Evolutionary conservation across 35 echinoderm and acorn worm genomes (phyloP), one percentile per base, ranked within the genome.

Genomic region (Anneissia japonica): DNA sequence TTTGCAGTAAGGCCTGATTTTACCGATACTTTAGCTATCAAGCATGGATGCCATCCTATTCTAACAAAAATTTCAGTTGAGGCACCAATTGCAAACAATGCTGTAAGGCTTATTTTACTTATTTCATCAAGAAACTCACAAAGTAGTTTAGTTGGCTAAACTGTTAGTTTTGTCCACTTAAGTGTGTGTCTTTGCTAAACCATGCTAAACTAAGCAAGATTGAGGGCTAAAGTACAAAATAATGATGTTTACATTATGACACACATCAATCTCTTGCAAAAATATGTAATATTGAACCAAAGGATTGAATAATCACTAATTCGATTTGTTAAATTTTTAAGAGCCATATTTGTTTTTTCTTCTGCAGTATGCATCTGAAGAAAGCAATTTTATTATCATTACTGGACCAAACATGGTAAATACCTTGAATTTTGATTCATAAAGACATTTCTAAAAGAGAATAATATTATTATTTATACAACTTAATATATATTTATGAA

Each of bases 391-490:
- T 74, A 84, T 97, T 64, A 86, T 97, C 34, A 97, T 97, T 30
- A 97, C 95, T 78, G 95, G 95, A 72, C 95, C 95, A 39, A 97
- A 97, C 72, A 97, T 97, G 95, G 95, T 97, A 89, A 88, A 45
- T 81, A 7, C 10, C 0, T 76, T 14, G 75, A 32, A 30, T 77
- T 73, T 82, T 10, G 14, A n/a, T n/a, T n/a, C n/a, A n/a, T n/a
- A n/a, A n/a, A n/a, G n/a, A n/a, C n/a, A n/a, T n/a, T n/a, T n/a
- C n/a, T n/a, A n/a, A n/a, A n/a, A n/a, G n/a, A n/a, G n/a, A n/a
- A n/a, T n/a, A n/a, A n/a, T n/a, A n/a, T n/a, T n/a, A n/a, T n/a
- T n/a, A n/a, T n/a, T n/a, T n/a, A n/a, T n/a, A n/a, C n/a, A n/a
- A n/a, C n/a, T n/a, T n/a, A n/a, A n/a, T n/a, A n/a, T n/a, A n/a